phyloP scores from a whole-genome alignment of 2,888 invertebrate genomes.

The Platypus cylindrus region DNA sequence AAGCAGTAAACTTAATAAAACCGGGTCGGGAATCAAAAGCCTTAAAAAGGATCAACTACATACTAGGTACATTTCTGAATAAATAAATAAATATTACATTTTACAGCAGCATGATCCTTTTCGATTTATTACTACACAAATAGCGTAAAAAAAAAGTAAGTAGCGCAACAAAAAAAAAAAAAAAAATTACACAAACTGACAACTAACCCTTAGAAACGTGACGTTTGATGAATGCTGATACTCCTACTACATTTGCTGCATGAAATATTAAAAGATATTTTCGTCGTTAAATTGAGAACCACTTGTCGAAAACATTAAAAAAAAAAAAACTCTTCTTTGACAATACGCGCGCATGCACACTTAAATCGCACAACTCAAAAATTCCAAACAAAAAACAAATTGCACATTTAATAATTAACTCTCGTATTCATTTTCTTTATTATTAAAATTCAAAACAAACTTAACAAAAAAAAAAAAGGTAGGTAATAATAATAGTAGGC shows the following conservation, averaged over 20 bases:
- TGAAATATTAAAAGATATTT: conserved; percentile 25
- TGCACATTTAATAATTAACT: too few relatives aligned
- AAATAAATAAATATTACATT: too few relatives aligned
- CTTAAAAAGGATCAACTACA: conserved; percentile 1
- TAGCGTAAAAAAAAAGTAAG: conserved; percentile 4
- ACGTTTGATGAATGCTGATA: conserved; percentile 33
- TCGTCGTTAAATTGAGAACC: neutral
- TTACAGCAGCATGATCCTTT: too few relatives aligned
- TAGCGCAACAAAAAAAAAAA: conserved; percentile 14
- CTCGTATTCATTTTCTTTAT: too few relatives aligned
- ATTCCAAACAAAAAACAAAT: too few relatives aligned
- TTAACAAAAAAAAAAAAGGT: conserved; percentile 21
- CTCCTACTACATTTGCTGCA: conserved; percentile 36
- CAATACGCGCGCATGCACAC: too few relatives aligned
- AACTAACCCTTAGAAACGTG: conserved; percentile 34
- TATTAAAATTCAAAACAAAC: conserved; percentile 22
- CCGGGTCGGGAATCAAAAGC: conserved; percentile 14
- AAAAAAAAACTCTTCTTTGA: conserved; percentile 7
- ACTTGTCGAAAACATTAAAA: conserved; percentile 4
- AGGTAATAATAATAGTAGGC: too few relatives aligned
- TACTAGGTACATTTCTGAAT: conserved; percentile 1
- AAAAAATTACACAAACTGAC: conserved; percentile 18
- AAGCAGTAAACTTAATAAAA: conserved; percentile 28
- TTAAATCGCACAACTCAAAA: too few relatives aligned
- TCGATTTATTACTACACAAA: too few relatives aligned